These are phyloP conservation scores for Caenorhabditis auriculariae DNA, from an alignment of 2,888 invertebrate species.

Conservation along the genomic window DNA sequence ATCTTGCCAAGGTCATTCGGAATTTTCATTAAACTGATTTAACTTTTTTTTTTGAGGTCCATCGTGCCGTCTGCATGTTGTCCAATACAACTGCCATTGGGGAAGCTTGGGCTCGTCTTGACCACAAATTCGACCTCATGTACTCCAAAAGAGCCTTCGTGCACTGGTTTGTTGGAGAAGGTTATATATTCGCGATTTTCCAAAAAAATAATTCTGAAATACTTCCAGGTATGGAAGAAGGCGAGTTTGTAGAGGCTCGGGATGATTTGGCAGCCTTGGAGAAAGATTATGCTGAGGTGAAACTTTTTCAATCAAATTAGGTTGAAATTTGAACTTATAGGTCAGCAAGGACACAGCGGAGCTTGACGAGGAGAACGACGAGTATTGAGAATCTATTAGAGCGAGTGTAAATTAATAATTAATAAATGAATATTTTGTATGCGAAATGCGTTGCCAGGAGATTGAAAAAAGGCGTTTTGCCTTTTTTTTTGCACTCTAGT, in stretches of 20 bases:
- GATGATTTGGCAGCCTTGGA: conserved; percentile 33
- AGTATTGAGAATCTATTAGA: too few relatives aligned
- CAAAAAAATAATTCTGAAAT: not conserved
- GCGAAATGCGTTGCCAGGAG: too few relatives aligned
- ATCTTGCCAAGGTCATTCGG: conserved; percentile 69
- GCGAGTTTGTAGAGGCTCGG: conserved; percentile 46
- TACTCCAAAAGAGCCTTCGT: conserved; percentile 48
- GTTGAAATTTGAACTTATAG: not conserved
- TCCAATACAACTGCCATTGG: conserved; percentile 89
- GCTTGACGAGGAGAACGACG: conserved; percentile 26
- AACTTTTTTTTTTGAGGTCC: conserved; percentile 45
- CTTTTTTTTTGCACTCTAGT: too few relatives aligned
- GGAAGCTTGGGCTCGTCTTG: conserved; percentile 77
- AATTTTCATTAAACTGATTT: not conserved
- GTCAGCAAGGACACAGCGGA: conserved; percentile 27
- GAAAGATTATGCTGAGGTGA: conserved; percentile 27
- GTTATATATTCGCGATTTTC: conserved; percentile 4
- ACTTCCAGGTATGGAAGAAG: conserved; percentile 50
- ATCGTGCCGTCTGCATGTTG: conserved; percentile 77
- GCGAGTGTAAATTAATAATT: too few relatives aligned
- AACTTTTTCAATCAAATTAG: not conserved
- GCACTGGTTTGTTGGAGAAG: conserved; percentile 47
- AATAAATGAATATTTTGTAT: too few relatives aligned
- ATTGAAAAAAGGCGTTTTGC: too few relatives aligned
- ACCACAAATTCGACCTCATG: conserved; percentile 71